These are phyloP conservation scores for Hemistola chrysoprasaria DNA, from an alignment of 2,888 invertebrate genomes.

Conservation along the genomic window DNA sequence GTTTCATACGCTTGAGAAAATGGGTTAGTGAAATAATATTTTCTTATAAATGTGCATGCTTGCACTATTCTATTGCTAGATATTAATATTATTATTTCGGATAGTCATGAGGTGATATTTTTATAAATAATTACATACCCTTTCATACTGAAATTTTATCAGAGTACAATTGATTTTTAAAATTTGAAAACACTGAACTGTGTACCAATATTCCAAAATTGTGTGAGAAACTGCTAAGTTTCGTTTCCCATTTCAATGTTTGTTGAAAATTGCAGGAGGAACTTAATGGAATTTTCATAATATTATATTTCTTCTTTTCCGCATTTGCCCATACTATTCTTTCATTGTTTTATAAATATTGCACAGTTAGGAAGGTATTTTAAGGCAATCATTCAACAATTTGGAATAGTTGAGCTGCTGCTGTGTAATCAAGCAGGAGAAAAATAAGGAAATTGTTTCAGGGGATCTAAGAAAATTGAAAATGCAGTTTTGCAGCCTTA, in stretches of 20 bases:
- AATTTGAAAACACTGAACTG: too few relatives aligned
- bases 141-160: too few relatives aligned
- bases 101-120: too few relatives aligned
- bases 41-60: too few relatives aligned
- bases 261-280: constrained; percentile 51
- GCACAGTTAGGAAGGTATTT: constrained; percentile 53
- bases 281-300: constrained; percentile 47
- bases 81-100: too few relatives aligned
- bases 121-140: too few relatives aligned
- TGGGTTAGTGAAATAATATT: not conserved
- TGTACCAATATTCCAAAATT: not conserved
- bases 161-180: too few relatives aligned
- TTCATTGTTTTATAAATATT: constrained; percentile 65
- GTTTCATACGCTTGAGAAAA: not conserved
- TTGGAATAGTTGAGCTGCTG: constrained; percentile 25
- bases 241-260: constrained; percentile 31
- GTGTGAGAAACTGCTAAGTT: constrained; percentile 1
- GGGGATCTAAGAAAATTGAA: constrained; percentile 31
- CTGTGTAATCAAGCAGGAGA: constrained; percentile 5
- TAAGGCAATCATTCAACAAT: constrained; percentile 31
- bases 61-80: too few relatives aligned
- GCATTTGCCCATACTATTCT: constrained; percentile 44
- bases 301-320: constrained; percentile 49
- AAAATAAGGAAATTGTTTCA: constrained; percentile 16
- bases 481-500: constrained; percentile 50